phyloP scores from a whole-genome alignment of 1,140 invertebrate genomes.

The Achatina immaculata region DNA sequence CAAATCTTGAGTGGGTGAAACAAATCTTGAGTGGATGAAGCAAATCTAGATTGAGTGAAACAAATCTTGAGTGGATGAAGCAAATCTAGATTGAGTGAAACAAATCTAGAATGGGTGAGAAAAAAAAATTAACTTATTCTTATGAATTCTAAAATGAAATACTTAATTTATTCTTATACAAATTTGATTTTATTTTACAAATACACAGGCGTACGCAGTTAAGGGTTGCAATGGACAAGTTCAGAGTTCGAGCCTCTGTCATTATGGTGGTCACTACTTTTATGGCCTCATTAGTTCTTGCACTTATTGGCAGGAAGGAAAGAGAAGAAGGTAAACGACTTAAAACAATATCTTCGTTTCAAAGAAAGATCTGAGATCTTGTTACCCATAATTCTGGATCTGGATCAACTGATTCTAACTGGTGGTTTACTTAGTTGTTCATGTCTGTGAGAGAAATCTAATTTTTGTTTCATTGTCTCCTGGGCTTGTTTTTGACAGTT shows the following conservation, averaged over 20 bases:
- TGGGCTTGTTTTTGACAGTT: no score
- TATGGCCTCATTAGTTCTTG: not conserved
- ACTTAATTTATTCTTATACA: not conserved
- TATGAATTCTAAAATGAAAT: not conserved
- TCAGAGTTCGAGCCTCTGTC: not conserved
- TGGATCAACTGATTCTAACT: no score
- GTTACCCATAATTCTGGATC: no score
- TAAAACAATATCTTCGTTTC: no score
- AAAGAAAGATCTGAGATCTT: no score
- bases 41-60: not conserved
- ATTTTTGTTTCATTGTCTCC: no score
- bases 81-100: not conserved
- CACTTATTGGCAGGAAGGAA: not conserved
- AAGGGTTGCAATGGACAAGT: constrained; percentile 18
- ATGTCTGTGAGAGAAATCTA: no score
- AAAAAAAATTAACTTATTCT: no score
- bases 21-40: constrained; percentile 3
- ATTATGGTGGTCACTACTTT: constrained; percentile 1
- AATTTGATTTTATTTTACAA: not conserved
- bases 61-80: not conserved
- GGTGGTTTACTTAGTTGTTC: no score
- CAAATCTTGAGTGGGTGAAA: no score
- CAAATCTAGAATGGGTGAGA: not conserved
- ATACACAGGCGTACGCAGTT: not conserved
- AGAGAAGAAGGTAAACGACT: not conserved